Base-by-base conservation (phyloP, 2,113 vertebrate genomes). In the Cichladusa arquata region DNA sequence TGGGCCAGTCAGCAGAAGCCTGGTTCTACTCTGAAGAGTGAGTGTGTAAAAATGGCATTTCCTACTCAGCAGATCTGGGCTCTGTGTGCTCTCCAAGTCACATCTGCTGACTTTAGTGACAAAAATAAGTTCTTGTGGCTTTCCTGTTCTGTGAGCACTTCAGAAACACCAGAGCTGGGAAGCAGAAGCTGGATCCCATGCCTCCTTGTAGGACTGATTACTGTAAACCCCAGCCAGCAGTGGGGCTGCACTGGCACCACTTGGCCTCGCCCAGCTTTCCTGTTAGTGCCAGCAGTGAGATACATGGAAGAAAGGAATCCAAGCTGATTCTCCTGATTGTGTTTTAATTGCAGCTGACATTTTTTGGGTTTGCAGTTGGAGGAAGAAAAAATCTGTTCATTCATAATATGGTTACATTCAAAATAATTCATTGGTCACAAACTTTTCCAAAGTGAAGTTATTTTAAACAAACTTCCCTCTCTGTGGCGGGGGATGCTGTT, bases 61-160 rank as follows among this genome's bases (percentile, higher is more conserved):
- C 90, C 78, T 94, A 88, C 93, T 97, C 96, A 97, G 97, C 97
- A 97, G 72, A 93, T 96, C 86, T 81, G 83, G 48, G 44, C 4
- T 29, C 83, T 84, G 44, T 48, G 81, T 19, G 61, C 78, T 78
- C 73, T 94, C 94, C 95, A 92, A 93, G 89, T 82, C 86, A 85
- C 79, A 94, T 93, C 88, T 96, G 97, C 96, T 97, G 96, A 95
- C 86, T 95, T 85, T 1, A 67, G 87, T 50, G 91, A 92, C 89
- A 83, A 92, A 95, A 96, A 88, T 86, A 95, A 94, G 58, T 83
- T 91, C 77, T 83, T 64, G 74, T 0, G n/a, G 92, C 80, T 93
- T 92, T 90, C 82, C 93, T 88, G 67, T 90, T 78, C 92, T 60
- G 69, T 45, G 92, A 89, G 86, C 77, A 19, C 86, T 91, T 86